These are phyloP conservation scores for Gnathonemus longibarbis DNA, from an alignment of 2,113 vertebrate species.

Conservation along the genomic window DNA sequence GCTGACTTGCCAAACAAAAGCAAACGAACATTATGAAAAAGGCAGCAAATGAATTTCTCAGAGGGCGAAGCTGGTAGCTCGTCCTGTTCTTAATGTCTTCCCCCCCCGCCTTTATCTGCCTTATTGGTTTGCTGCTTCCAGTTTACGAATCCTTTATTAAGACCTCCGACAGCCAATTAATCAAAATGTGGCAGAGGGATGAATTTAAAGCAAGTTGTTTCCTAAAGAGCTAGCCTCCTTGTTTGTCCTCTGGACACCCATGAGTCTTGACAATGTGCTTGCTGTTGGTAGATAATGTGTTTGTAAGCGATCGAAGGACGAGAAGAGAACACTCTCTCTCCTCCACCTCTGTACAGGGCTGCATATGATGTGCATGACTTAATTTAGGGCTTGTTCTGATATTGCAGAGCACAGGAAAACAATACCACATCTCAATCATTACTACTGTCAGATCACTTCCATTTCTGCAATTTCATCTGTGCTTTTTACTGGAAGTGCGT, in stretches of 20 bases:
- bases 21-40: background rate
- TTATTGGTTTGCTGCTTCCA: background rate
- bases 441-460: background rate
- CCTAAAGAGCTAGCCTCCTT: background rate
- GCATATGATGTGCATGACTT: background rate
- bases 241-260: background rate
- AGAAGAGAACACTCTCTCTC: background rate
- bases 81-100: background rate
- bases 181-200: background rate
- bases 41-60: background rate
- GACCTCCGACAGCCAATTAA: constrained; percentile 18
- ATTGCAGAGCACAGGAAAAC: background rate
- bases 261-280: background rate
- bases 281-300: background rate
- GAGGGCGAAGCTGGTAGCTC: background rate
- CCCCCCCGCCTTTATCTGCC: constrained; percentile 2
- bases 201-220: background rate
- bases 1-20: background rate
- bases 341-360: background rate
- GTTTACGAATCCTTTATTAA: constrained; percentile 1
- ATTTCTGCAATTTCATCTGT: background rate
- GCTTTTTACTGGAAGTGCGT: background rate
- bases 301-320: background rate
- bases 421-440: background rate
- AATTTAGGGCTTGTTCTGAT: background rate